Evolutionary conservation across 2,888 invertebrate species (phyloP), one percentile per base, ranked within the genome.

Genomic region (Zonitis immaculata): DNA sequence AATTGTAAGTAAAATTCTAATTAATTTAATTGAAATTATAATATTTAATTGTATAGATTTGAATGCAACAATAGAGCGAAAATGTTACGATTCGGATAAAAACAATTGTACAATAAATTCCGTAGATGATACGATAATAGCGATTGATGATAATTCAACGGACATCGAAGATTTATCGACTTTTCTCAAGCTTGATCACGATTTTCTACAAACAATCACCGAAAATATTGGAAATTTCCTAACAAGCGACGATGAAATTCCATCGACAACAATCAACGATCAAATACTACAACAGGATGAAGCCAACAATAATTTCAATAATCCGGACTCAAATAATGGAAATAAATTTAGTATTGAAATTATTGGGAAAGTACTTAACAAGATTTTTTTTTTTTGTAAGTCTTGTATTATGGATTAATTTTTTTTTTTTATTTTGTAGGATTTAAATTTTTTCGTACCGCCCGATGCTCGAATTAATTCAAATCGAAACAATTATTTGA

Each of bases 371-470:
- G 44, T 26, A 14, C 22, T n/a, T 42, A n/a, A n/a, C n/a, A n/a
- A n/a, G n/a, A n/a, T n/a, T n/a, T n/a, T n/a, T n/a, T n/a, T n/a
- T n/a, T n/a, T n/a, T n/a, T n/a, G n/a, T n/a, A n/a, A n/a, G n/a
- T n/a, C n/a, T n/a, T n/a, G n/a, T n/a, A n/a, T n/a, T n/a, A 51
- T 18, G 5, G 55, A 52, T 2, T 48, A 46, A 32, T n/a, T 52
- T 6, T 46, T 54, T 8, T 56, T 56, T 20, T 46, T 18, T 20
- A 18, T 5, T 47, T 57, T 62, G 42, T 49, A 61, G 61, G 44
- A 60, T 22, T 11, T 44, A 5, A 49, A 44, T n/a, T 43, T 54
- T 14, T 52, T 55, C 27, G 39, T 62, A 26, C 61, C 61, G 6
- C 27, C 59, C 7, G 45, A 54, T 30, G 61, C 58, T 22, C 42